A percentile compares a stretch with the other conserved stretches of the same genome.
These are phyloP conservation scores for Ormyrus pomaceus DNA, from an alignment of 2,888 invertebrate genomes.

Conservation along the genomic window DNA sequence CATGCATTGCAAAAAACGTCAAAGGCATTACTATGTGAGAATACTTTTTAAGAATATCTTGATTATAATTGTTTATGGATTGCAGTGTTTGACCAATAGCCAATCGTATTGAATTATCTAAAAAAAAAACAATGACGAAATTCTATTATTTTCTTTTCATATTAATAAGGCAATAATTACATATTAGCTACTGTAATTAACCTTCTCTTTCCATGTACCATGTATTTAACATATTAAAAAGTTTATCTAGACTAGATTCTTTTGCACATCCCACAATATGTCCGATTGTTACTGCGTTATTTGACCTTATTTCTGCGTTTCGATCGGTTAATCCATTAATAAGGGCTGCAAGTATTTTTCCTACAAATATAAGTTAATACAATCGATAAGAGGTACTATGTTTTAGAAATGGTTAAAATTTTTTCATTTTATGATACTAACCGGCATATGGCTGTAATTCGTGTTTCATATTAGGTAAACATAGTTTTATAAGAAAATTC, in stretches of 20 bases:
- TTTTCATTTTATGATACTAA: slow-evolving; percentile 52
- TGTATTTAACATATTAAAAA: slow-evolving; percentile 80
- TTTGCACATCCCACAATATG: slow-evolving; percentile 90
- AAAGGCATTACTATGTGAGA: slow-evolving; percentile 86
- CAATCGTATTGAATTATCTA: slow-evolving; percentile 85
- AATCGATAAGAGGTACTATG: neutral
- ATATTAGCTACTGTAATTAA: slow-evolving; percentile 61
- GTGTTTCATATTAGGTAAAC: slow-evolving; percentile 73
- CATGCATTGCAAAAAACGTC: slow-evolving; percentile 94
- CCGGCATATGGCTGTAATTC: slow-evolving; percentile 80
- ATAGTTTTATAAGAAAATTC: slow-evolving; percentile 85
- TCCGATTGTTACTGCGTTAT: slow-evolving; percentile 90
- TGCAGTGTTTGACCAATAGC: slow-evolving; percentile 87
- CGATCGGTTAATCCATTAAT: slow-evolving; percentile 89
- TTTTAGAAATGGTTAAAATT: no score
- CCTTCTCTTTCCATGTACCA: slow-evolving; percentile 85
- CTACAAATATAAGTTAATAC: slow-evolving; percentile 65
- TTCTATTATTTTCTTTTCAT: no score
- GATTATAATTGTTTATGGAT: slow-evolving; percentile 88
- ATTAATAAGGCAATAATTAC: no score
- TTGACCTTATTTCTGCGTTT: slow-evolving; percentile 89
- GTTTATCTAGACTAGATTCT: slow-evolving; percentile 82
- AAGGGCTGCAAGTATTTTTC: slow-evolving; percentile 81
- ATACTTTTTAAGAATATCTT: slow-evolving; percentile 88
- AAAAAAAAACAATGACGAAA: slow-evolving; percentile 54